Evolutionary conservation across 92 coral and sea anemone genomes (phyloP), one percentile per base, ranked within the genome.

Genomic region (Siderastrea siderea): DNA sequence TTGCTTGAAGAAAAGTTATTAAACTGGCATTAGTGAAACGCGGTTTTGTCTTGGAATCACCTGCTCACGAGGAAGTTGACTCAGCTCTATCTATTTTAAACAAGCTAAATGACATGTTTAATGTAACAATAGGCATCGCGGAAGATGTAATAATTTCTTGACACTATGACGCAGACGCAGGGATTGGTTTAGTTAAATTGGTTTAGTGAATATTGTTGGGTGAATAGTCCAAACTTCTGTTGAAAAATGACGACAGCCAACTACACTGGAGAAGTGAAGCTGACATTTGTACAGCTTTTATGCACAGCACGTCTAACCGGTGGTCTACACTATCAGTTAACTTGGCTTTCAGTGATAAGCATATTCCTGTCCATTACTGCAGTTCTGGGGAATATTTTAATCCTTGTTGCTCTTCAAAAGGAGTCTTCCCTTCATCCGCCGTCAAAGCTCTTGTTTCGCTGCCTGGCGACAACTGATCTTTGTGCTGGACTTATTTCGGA

Each of bases 371-470:
- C 77, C 26, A 16, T 72, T n/a, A 52, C 77, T 3, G 77, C 77
- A 14, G 15, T 72, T 47, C 11, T 48, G 26, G 59, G 26, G 55
- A 72, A 72, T 16, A 72, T 38, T 48, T 3, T 52, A 14, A 72
- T 48, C 3, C 48, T 67, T 4, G 2, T 7, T 67, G 71, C 71
- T 67, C 71, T 67, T 67, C 12, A 67, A 5, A 67, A 2, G 71
- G 49, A 67, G 4, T 67, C 71, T 7, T 67, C 71, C 15, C 71
- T 67, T 44, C 71, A 67, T 43, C 48, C 71, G 14, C 71, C 71
- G 47, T 67, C 71, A 43, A 67, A 67, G 13, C 71, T 67, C 11
- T 43, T 67, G 14, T 67, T 67, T 67, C 71, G 71, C 13, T 67
- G 47, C 43, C 71, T 67, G 9, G 71, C 71, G 9, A 26, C 48